These are phyloP conservation scores for Charadrius vociferus DNA, from an alignment of 2,113 vertebrate genomes.

Conservation along the genomic window DNA sequence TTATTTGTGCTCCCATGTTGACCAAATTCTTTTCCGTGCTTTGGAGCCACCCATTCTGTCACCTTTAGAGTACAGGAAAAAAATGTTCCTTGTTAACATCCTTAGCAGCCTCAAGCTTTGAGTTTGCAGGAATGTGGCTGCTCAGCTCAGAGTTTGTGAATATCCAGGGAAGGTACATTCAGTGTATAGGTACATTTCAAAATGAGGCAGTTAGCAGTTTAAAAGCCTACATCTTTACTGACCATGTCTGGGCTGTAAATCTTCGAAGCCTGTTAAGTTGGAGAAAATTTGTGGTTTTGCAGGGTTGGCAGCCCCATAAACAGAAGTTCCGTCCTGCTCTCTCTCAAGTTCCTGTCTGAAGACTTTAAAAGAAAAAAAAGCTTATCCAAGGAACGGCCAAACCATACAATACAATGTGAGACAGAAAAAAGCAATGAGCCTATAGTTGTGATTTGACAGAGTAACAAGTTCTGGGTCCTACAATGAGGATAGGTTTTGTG, in stretches of 20 bases:
- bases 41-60: no score
- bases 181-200: neutral
- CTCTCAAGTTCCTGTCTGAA: neutral
- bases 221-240: neutral
- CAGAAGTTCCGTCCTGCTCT: neutral
- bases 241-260: neutral
- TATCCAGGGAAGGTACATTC: rapidly evolving
- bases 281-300: neutral
- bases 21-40: neutral
- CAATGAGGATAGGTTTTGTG: neutral
- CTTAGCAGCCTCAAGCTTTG: neutral
- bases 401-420: neutral
- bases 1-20: neutral
- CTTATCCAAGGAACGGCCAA: neutral
- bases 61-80: neutral
- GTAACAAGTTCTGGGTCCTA: neutral
- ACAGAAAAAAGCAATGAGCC: neutral
- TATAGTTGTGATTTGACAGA: neutral
- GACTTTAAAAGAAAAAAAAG: neutral
- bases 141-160: neutral
- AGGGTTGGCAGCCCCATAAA: neutral
- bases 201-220: neutral
- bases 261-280: neutral
- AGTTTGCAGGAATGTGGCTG: neutral
- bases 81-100: neutral